phyloP scores from a whole-genome alignment of 2,113 vertebrate species.

The Tetraodon nigroviridis region DNA sequence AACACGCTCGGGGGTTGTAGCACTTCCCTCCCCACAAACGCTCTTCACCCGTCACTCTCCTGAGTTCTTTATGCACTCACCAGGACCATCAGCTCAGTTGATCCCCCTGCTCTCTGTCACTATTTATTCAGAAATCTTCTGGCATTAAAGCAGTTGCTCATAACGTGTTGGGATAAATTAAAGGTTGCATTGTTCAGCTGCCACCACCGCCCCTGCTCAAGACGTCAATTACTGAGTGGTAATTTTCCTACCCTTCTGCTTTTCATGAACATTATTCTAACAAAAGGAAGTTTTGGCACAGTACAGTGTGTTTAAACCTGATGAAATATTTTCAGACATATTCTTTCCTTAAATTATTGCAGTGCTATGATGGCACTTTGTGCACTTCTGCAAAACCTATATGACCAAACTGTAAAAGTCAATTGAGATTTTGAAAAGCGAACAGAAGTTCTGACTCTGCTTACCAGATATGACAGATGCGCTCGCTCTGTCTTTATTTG shows the following conservation, averaged over 20 bases:
- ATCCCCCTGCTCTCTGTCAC: slow-evolving; percentile 81
- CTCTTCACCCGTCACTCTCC: slow-evolving; percentile 34
- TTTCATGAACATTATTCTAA: slow-evolving; percentile 56
- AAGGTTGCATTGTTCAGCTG: slow-evolving; percentile 95
- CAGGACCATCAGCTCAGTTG: slow-evolving; percentile 75
- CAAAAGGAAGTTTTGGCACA: slow-evolving; percentile 70
- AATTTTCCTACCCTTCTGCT: slow-evolving; percentile 79
- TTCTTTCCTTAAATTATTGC: slow-evolving; percentile 73
- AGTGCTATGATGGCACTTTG: slow-evolving; percentile 81
- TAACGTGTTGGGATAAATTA: slow-evolving; percentile 98
- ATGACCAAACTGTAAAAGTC: slow-evolving; percentile 97
- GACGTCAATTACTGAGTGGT: slow-evolving; percentile 88
- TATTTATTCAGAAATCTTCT: slow-evolving; percentile 72
- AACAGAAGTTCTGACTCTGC: slow-evolving; percentile 95
- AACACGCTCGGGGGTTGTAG: too few species aligned
- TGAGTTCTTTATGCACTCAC: slow-evolving; percentile 53
- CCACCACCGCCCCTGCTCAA: slow-evolving; percentile 83
- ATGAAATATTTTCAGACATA: slow-evolving; percentile 86
- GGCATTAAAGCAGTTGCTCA: slow-evolving; percentile 87
- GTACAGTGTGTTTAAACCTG: slow-evolving; percentile 87
- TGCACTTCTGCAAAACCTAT: slow-evolving; percentile 82
- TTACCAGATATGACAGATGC: slow-evolving; percentile 96
- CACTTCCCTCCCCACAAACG: slow-evolving; percentile 3
- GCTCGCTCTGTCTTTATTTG: slow-evolving; percentile 91
- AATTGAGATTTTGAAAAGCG: slow-evolving; percentile 94